phyloP scores from a whole-genome alignment of 2,797 vertebrate genomes.

The Pampus argenteus region DNA sequence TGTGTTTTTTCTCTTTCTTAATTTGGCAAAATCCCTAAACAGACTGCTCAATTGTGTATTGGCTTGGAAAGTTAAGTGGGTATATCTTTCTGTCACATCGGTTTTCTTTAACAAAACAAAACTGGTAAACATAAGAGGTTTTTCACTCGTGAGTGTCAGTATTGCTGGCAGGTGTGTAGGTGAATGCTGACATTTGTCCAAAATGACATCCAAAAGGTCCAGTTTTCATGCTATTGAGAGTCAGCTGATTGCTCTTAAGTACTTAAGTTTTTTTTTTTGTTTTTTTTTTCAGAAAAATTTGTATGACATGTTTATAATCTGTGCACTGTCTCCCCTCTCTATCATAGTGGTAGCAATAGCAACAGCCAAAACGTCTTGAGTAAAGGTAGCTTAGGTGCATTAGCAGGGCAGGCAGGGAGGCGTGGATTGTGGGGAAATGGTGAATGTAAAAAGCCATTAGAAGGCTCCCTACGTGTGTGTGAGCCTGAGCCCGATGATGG shows the following conservation, averaged over 20 bases:
- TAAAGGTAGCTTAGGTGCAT: constrained; percentile 66
- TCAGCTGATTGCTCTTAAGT: neutral
- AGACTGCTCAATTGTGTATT: no score
- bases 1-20: neutral
- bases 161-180: constrained; percentile 4
- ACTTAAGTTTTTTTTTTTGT: constrained; percentile 8
- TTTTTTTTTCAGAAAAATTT: neutral
- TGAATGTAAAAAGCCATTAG: constrained; percentile 82
- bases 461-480: constrained; percentile 53
- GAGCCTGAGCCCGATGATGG: constrained; percentile 75
- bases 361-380: constrained; percentile 34
- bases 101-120: neutral
- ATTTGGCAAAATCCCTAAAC: neutral
- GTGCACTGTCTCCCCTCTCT: constrained; percentile 22
- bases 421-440: constrained; percentile 75
- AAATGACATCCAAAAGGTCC: neutral
- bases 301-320: no score
- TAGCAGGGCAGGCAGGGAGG: constrained; percentile 65
- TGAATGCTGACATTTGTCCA: constrained; percentile 1
- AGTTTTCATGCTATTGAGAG: neutral
- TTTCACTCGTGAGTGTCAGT: constrained; percentile 5
- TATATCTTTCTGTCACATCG: neutral
- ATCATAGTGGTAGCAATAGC: constrained; percentile 18
- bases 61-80: neutral
- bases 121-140: constrained; percentile 11